Percentiles rank a stretch among this genome's conserved stretches.
phyloP scores from a whole-genome alignment of 2,797 vertebrate genomes.

The Triplophysa yarkandensis region DNA sequence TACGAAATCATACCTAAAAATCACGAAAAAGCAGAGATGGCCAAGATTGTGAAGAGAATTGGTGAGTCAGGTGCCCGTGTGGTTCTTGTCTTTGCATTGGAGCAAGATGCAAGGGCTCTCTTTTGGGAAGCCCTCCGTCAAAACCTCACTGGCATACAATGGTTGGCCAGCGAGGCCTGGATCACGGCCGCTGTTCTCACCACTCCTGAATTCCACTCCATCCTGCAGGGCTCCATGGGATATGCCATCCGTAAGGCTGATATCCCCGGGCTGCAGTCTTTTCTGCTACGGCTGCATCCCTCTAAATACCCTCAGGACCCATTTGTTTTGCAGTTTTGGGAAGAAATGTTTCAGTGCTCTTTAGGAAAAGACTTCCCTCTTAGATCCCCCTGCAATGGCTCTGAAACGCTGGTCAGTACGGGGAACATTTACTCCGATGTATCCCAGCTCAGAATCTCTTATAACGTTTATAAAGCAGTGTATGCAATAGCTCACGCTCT shows the following conservation, averaged over 20 bases:
- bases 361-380: conserved; percentile 35
- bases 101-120: conserved; percentile 76
- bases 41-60: conserved; percentile 71
- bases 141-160: conserved; percentile 77
- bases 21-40: conserved; percentile 64
- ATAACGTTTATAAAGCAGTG: conserved; percentile 82
- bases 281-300: conserved; percentile 74
- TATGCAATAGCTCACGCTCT: conserved; percentile 74
- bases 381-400: conserved; percentile 70
- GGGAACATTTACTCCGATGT: conserved; percentile 80
- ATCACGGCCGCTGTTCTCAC: conserved; percentile 80
- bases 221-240: conserved; percentile 79
- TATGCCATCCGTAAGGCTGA: conserved; percentile 75
- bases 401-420: conserved; percentile 68
- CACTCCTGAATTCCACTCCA: conserved; percentile 66
- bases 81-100: conserved; percentile 79
- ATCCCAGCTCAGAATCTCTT: conserved; percentile 81
- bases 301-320: conserved; percentile 65
- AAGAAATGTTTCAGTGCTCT: conserved; percentile 76
- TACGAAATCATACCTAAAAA: conserved; percentile 79
- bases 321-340: conserved; percentile 77
- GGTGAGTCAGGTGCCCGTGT: conserved; percentile 69
- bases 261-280: conserved; percentile 73
- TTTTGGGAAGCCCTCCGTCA: conserved; percentile 73
- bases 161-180: conserved; percentile 84